Evolutionary conservation across 2,113 vertebrate genomes (phyloP), one percentile per base, ranked within the genome.

Genomic region (Eolophus roseicapilla): DNA sequence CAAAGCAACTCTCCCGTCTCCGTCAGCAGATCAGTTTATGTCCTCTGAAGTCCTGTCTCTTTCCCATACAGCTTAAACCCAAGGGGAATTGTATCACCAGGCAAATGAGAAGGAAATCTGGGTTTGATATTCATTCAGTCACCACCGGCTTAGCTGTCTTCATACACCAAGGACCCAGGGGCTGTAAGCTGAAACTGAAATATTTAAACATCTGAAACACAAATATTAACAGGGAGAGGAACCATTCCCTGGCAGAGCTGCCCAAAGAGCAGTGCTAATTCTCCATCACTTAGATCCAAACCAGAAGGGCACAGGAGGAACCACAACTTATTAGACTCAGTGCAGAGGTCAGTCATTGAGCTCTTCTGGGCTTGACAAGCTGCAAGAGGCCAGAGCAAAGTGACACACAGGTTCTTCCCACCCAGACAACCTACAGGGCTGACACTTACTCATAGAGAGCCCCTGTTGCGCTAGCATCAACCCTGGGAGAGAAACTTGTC

Each of bases 181-280:
- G 33, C 76, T 78, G 27, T 43, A 67, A 59, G 41, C 62, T 55
- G 86, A 83, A 60, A n/a, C 75, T 74, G 67, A 82, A 91, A 73
- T 84, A 95, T 68, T 95, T 84, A 55, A 91, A 78, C 63, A 80
- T 49, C 46, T 88, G 79, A 89, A 89, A 76, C 33, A 74, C 68
- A 67, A 77, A 63, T 41, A 86, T 50, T 21, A 88, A 31, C 41
- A 53, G 63, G 17, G 50, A 94, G 70, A 70, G 49, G 33, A 93
- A 20, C 35, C n/a, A 19, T 24, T 55, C 31, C 84, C n/a, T 80
- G 77, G 33, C 64, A 87, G 62, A 74, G 59, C 55, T 80, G 59
- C 65, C 46, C 63, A 68, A 63, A 67, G 59, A 84, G 57, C 70
- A n/a, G 31, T 31, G 41, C 31, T 55, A 68, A 64, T 81, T 78